Conservation (phyloP, 1,140 invertebrate genomes). For the Phenacoccus solenopsis region DNA sequence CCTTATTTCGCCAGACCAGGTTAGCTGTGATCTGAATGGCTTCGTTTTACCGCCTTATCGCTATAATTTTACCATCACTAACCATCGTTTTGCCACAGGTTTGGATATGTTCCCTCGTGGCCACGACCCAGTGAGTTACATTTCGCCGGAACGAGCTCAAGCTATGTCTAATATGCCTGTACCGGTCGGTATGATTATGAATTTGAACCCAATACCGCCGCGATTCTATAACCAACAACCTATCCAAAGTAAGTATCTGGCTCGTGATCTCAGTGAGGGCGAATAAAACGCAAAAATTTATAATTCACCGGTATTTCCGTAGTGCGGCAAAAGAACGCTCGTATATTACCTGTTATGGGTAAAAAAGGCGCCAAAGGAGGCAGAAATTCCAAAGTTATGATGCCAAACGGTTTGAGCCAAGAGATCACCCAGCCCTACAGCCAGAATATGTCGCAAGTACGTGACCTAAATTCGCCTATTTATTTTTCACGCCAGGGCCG, state of each 20-base stretch:
- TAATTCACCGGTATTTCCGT: not conserved
- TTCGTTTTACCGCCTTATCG: not conserved
- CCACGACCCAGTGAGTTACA: conserved; percentile 87
- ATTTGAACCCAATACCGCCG: conserved; percentile 78
- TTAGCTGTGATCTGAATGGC: not conserved
- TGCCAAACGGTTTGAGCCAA: conserved; percentile 30
- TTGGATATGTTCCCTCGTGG: conserved; percentile 49
- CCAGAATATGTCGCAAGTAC: conserved; percentile 44
- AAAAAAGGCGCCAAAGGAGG: not conserved
- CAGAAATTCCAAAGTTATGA: not conserved
- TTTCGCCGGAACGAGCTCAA: conserved; percentile 71
- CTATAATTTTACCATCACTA: too few species aligned
- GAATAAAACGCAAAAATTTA: too few species aligned
- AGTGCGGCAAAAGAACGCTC: conserved; percentile 10
- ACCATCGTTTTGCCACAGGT: conserved; percentile 29
- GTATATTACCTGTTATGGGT: not conserved
- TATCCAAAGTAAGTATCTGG: conserved; percentile 22
- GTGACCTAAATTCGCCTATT: conserved; percentile 25
- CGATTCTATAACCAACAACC: conserved; percentile 63
- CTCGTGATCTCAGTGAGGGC: too few species aligned
- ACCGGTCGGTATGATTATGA: conserved; percentile 90
- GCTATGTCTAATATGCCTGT: conserved; percentile 70
- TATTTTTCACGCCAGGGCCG: not conserved
- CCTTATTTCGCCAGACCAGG: not conserved
- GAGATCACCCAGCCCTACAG: conserved; percentile 48